Evolutionary conservation across 2,113 vertebrate genomes (phyloP).

Genomic region (Chaetorhynchus papuensis): DNA sequence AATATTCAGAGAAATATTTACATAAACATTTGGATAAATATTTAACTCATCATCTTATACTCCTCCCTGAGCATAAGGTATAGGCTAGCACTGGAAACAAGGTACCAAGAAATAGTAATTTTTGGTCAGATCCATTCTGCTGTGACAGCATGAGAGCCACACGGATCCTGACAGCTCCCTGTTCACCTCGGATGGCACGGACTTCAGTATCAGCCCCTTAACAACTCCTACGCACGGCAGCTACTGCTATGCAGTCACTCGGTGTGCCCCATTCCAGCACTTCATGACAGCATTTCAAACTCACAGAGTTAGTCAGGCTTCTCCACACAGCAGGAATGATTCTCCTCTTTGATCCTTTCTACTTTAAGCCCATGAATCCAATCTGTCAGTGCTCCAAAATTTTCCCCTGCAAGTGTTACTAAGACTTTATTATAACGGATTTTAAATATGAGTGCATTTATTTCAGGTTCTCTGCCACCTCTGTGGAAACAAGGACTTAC

Average conservation of each 20-base stretch:
- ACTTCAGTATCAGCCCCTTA: neutral
- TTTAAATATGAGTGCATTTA: neutral
- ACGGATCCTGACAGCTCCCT: neutral
- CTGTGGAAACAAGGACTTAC: neutral
- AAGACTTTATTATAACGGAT: neutral
- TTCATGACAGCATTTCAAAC: neutral
- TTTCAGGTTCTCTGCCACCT: neutral
- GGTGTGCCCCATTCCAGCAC: neutral
- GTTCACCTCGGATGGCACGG: neutral
- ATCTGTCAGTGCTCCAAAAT: neutral
- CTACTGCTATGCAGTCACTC: neutral
- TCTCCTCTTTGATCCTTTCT: neutral
- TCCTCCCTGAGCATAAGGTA: neutral
- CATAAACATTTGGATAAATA: neutral
- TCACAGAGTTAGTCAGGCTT: neutral
- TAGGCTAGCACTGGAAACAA: neutral
- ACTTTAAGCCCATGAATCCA: neutral
- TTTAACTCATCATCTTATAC: neutral
- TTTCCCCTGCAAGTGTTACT: neutral
- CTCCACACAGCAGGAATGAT: neutral
- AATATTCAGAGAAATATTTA: neutral
- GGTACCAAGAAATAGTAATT: neutral
- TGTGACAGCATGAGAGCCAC: accelerated
- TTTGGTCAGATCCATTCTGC: neutral
- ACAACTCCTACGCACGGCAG: neutral